These are phyloP conservation scores for Ceratoteleas bidentatus DNA, from an alignment of 1,140 invertebrate species.

Conservation along the genomic window DNA sequence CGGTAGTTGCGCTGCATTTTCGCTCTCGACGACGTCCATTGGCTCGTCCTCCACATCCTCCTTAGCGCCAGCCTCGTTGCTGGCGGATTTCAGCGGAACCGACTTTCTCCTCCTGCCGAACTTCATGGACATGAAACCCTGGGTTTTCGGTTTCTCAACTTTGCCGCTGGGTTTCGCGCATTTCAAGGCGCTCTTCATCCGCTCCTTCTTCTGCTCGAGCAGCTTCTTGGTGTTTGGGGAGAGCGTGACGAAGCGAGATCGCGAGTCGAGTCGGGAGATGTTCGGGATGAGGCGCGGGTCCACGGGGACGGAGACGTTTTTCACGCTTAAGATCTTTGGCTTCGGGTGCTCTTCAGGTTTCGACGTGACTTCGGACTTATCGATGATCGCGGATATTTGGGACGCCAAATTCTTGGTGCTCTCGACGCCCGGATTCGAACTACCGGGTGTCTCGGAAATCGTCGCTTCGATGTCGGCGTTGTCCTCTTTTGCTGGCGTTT, in stretches of 20 bases:
- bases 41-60: not conserved
- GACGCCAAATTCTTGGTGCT: slow-evolving; percentile 72
- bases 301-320: slow-evolving; percentile 45
- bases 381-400: slow-evolving; percentile 72
- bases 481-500: slow-evolving; percentile 77
- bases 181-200: slow-evolving; percentile 33
- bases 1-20: too few relatives aligned
- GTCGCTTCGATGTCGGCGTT: slow-evolving; percentile 66
- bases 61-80: too few relatives aligned
- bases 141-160: slow-evolving; percentile 26
- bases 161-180: not conserved
- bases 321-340: slow-evolving; percentile 49
- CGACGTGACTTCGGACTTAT: slow-evolving; percentile 38
- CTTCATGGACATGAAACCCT: slow-evolving; percentile 20
- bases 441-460: slow-evolving; percentile 77
- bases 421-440: slow-evolving; percentile 73
- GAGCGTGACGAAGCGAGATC: slow-evolving; percentile 1
- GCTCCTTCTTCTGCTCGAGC: slow-evolving; percentile 41
- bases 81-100: too few relatives aligned
- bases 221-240: slow-evolving; percentile 36
- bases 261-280: slow-evolving; percentile 32
- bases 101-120: slow-evolving; percentile 15
- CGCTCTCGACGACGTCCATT: not conserved
- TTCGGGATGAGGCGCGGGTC: slow-evolving; percentile 45
- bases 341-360: slow-evolving; percentile 6